Conservation (phyloP, 2,888 invertebrate species). For the Lobophora halterata region DNA sequence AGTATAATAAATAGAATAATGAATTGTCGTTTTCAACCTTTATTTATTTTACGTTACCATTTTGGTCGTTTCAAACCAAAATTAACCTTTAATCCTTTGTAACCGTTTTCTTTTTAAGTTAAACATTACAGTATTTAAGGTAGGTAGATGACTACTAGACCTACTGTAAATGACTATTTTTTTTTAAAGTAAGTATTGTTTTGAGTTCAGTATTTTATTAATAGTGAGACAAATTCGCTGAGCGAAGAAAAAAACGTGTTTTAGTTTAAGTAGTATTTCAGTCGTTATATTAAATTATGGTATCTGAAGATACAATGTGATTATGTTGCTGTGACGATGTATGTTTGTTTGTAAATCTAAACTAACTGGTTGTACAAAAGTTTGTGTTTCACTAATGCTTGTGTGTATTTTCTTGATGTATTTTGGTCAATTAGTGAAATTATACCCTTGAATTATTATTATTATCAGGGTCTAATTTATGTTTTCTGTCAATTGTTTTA, state of each 20-base stretch:
- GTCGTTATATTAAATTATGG: conserved; percentile 43
- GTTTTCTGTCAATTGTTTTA: conserved; percentile 47
- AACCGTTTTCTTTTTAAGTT: too few relatives aligned
- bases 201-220: conserved; percentile 55
- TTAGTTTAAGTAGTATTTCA: conserved; percentile 48
- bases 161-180: conserved; percentile 32
- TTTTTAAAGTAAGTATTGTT: conserved; percentile 44
- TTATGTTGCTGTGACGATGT: conserved; percentile 73
- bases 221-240: conserved; percentile 66
- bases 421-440: conserved; percentile 23
- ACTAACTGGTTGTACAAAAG: conserved; percentile 29
- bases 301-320: conserved; percentile 71
- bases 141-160: too few relatives aligned
- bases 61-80: too few relatives aligned
- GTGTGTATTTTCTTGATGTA: conserved; percentile 22
- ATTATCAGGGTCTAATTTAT: conserved; percentile 34
- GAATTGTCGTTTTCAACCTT: too few relatives aligned
- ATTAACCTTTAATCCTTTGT: too few relatives aligned
- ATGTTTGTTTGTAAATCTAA: conserved; percentile 26
- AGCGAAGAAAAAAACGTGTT: conserved; percentile 56
- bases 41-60: too few relatives aligned
- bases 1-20: too few relatives aligned
- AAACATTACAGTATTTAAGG: too few relatives aligned
- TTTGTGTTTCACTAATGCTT: conserved; percentile 23
- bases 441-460: conserved; percentile 27